Evolutionary conservation across 2,888 invertebrate species (phyloP).

Genomic region (Pollenia amentaria): DNA sequence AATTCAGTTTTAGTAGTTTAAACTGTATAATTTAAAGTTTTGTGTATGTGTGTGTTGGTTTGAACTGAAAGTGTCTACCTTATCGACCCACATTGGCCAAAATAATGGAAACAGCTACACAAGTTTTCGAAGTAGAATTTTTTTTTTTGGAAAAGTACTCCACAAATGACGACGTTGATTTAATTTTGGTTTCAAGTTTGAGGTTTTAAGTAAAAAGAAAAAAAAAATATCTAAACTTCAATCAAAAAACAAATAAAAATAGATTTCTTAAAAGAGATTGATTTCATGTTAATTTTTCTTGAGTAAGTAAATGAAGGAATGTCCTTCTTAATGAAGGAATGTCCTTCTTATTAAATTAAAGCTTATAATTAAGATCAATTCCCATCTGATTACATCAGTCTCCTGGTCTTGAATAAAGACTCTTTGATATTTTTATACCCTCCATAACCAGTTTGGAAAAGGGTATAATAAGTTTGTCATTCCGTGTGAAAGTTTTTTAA

Average conservation of each 20-base stretch:
- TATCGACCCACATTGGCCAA: slow-evolving; percentile 72
- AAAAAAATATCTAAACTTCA: neutral
- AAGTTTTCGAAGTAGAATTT: neutral
- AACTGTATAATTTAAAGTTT: slow-evolving; percentile 10
- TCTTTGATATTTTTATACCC: too few relatives aligned
- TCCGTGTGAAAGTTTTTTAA: too few relatives aligned
- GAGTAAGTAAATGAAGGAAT: neutral
- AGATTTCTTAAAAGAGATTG: slow-evolving; percentile 10
- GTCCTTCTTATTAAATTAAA: too few relatives aligned
- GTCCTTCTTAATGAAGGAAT: too few relatives aligned
- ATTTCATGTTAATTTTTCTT: neutral
- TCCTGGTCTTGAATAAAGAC: too few relatives aligned
- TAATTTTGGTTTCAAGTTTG: slow-evolving; percentile 68
- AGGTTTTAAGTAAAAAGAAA: slow-evolving; percentile 42
- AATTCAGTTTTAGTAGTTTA: neutral
- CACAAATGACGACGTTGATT: slow-evolving; percentile 72
- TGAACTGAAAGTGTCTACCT: slow-evolving; percentile 8
- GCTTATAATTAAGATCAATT: too few relatives aligned
- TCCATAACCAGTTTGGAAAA: too few relatives aligned
- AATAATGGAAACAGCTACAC: slow-evolving; percentile 28
- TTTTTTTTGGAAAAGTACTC: slow-evolving; percentile 61
- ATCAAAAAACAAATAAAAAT: neutral
- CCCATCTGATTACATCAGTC: too few relatives aligned
- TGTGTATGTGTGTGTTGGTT: neutral
- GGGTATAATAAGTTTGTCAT: too few relatives aligned